Conservation (phyloP, 92 coral and sea anemone genomes). For the Pocillopora grandis region DNA sequence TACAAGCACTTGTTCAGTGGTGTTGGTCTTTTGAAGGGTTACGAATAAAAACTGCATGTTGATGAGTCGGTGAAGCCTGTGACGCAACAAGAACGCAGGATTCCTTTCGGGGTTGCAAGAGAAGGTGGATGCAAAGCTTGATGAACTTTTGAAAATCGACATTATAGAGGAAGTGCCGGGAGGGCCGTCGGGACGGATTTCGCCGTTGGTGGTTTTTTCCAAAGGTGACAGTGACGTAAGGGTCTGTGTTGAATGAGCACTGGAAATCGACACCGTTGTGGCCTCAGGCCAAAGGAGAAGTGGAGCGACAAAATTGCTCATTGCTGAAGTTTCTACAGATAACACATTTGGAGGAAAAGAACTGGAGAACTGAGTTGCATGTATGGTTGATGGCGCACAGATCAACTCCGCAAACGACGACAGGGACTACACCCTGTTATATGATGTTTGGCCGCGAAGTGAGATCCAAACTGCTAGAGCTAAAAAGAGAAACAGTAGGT, state of each 20-base stretch:
- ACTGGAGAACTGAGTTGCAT: conserved; percentile 6
- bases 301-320: conserved; percentile 3
- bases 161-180: no score
- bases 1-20: no score
- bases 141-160: no score
- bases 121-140: no score
- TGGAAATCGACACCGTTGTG: background rate
- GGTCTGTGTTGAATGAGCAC: background rate
- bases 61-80: no score
- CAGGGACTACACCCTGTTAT: conserved; percentile 16
- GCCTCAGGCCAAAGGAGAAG: conserved; percentile 21
- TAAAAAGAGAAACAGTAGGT: conserved; percentile 12
- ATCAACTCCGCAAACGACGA: conserved; percentile 9
- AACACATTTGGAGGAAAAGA: conserved; percentile 6
- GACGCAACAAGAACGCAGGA: no score
- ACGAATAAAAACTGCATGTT: no score
- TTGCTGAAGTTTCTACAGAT: conserved; percentile 15
- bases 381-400: background rate
- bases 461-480: background rate
- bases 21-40: no score
- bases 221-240: no score
- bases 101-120: no score
- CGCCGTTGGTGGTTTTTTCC: no score
- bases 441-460: conserved; percentile 5
- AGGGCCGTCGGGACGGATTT: no score